Conservation (phyloP, 2,797 vertebrate genomes). For the Peromyscus nudipes region DNA sequence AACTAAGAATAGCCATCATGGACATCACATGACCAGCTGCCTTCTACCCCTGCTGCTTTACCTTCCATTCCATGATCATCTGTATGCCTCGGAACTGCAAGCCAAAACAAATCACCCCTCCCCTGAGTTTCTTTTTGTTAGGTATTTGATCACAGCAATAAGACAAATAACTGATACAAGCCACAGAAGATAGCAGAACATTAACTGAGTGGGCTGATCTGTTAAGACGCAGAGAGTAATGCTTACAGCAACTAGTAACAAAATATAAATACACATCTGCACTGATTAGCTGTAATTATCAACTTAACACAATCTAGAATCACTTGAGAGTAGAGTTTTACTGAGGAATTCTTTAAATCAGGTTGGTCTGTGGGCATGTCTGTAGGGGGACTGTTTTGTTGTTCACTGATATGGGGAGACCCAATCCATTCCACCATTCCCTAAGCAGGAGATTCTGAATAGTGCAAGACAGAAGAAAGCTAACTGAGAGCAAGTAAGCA, state of each 20-base stretch:
- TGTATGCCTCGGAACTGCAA: background rate
- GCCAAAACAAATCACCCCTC: background rate
- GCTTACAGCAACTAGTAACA: constrained; percentile 1
- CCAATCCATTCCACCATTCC: background rate
- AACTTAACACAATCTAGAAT: background rate
- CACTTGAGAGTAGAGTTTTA: background rate
- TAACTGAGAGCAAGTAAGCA: background rate
- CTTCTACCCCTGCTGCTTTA: background rate
- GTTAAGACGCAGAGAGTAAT: background rate
- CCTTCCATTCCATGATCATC: background rate
- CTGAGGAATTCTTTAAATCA: background rate
- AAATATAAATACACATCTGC: background rate
- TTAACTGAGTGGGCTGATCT: background rate
- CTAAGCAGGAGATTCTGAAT: background rate
- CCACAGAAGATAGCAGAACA: background rate
- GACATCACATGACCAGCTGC: background rate
- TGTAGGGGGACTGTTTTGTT: background rate
- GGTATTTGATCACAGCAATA: background rate
- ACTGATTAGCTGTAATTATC: background rate
- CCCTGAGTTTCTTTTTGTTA: background rate
- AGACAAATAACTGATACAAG: background rate
- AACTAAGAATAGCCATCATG: background rate
- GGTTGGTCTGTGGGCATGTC: background rate
- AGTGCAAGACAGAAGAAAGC: background rate
- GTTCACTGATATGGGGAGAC: background rate